Base-by-base conservation (phyloP, 2,113 vertebrate genomes). In the Myrmecobius fasciatus region DNA sequence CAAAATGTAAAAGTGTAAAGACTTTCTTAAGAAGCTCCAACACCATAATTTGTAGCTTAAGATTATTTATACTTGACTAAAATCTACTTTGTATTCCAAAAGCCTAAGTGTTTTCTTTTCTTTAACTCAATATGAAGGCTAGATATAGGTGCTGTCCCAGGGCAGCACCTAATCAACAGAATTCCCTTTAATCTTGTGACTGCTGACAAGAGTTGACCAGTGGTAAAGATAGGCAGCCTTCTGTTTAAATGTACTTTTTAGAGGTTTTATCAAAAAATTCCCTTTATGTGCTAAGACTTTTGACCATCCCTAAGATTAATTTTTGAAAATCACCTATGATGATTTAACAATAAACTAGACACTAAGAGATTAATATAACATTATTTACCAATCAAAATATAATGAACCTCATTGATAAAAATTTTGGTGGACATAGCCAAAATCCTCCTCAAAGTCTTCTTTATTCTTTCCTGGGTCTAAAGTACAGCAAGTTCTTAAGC, bases 71-170 rank as follows among this genome's bases (percentile, higher is more conserved):
- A 97, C 8, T 88, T 25, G 25, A 91, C 0, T 94, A 95, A 92
- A 92, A 83, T 52, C 91, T 46, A 96, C 52, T 92, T 92, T 94
- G 2, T 31, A 97, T 8, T 93, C 14, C 92, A 54, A 92, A 89
- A 54, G 51, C 20, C 52, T 93, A 95, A 94, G 49, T 91, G 92
- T 89, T 75, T 48, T 95, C 22, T 92, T 60, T 53, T 93, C 10
- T 26, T 56, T 56, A 43, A 83, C 36, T 83, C 67, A 83, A 43
- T 43, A 83, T 43, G n/a, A 43, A 83, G n/a, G 2, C 24, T 2
- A 11, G 5, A 83, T 83, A n/a, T 22, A 83, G n/a, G 14, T 75
- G 1, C 60, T 60, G 28, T 36, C 28, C 28, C 56, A 67, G 31
- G 56, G 11, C 28, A 67, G 31, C 20, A 6, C n/a, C 36, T 75